phyloP scores from a whole-genome alignment of 1,140 invertebrate species.

The Doryteuthis pealeii region DNA sequence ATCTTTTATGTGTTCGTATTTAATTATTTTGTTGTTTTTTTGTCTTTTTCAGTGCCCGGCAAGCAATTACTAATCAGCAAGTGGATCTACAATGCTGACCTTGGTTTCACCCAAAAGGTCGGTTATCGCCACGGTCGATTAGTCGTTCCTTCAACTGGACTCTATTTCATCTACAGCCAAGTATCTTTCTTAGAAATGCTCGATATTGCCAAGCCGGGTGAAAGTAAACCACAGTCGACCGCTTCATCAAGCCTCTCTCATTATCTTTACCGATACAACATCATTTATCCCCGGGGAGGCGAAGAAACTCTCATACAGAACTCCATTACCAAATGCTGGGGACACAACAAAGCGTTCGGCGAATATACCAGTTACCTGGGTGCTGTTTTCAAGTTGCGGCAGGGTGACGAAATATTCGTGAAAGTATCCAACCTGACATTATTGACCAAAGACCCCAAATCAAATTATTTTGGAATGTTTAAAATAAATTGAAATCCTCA shows the following conservation, averaged over 20 bases:
- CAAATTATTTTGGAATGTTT: conserved; percentile 53
- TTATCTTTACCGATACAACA: conserved; percentile 52
- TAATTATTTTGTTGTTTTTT: too few relatives aligned
- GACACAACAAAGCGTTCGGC: conserved; percentile 43
- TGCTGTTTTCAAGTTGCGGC: conserved; percentile 46
- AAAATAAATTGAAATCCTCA: conserved; percentile 23
- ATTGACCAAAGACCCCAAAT: conserved; percentile 44
- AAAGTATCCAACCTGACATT: conserved; percentile 53
- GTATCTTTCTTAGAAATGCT: conserved; percentile 47
- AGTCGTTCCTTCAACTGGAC: conserved; percentile 45
- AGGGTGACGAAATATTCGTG: conserved; percentile 50
- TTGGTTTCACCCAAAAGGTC: conserved; percentile 46
- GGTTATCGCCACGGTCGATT: conserved; percentile 45
- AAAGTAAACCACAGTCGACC: conserved; percentile 16
- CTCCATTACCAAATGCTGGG: conserved; percentile 50
- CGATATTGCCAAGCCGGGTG: conserved; percentile 24
- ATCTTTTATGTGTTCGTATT: too few relatives aligned
- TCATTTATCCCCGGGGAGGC: conserved; percentile 48
- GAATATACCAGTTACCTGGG: conserved; percentile 54
- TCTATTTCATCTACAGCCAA: conserved; percentile 53
- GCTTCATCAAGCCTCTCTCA: conserved; percentile 43
- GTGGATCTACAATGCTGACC: conserved; percentile 44
- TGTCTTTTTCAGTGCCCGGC: conserved; percentile 39
- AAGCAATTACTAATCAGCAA: conserved; percentile 44
- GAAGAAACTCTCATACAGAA: conserved; percentile 53